Conservation (phyloP, 2,797 vertebrate species). For the Lithobates sylvaticus region DNA sequence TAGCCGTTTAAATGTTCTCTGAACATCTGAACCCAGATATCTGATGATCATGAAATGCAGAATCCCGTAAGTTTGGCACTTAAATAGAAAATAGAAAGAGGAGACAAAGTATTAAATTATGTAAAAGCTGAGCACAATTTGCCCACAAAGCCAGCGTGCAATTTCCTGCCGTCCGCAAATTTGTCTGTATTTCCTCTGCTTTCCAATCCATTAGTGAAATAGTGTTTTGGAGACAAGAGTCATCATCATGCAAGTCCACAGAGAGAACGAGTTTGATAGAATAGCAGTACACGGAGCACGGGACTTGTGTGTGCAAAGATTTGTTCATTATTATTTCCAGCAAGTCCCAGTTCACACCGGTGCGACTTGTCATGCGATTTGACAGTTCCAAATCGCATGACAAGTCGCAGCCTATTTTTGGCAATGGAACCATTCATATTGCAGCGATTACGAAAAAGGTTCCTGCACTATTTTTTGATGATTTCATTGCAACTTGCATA, state of each 20-base stretch:
- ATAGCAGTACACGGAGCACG: not conserved
- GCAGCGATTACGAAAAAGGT: too few species aligned
- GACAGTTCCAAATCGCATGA: too few species aligned
- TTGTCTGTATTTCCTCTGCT: slow-evolving; percentile 5
- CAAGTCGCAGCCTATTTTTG: too few species aligned
- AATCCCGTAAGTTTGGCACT: not conserved
- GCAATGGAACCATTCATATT: too few species aligned
- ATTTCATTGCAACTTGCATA: too few species aligned
- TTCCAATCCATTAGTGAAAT: slow-evolving; percentile 55
- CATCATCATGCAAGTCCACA: slow-evolving; percentile 19
- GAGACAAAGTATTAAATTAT: slow-evolving; percentile 41
- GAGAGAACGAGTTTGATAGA: slow-evolving; percentile 15
- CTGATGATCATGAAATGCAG: not conserved
- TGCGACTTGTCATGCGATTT: too few species aligned
- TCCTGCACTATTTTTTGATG: too few species aligned
- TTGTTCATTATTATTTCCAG: too few species aligned
- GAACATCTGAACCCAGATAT: not conserved
- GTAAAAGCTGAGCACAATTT: slow-evolving; percentile 31
- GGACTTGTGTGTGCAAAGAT: not conserved
- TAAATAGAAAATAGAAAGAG: slow-evolving; percentile 33
- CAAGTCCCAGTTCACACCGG: too few species aligned
- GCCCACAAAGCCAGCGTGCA: not conserved
- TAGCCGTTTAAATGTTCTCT: not conserved
- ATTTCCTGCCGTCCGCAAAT: slow-evolving; percentile 37
- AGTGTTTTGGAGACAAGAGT: slow-evolving; percentile 16